Conservation (phyloP, 1,140 invertebrate genomes). For the Ptiloglossa arizonensis region DNA sequence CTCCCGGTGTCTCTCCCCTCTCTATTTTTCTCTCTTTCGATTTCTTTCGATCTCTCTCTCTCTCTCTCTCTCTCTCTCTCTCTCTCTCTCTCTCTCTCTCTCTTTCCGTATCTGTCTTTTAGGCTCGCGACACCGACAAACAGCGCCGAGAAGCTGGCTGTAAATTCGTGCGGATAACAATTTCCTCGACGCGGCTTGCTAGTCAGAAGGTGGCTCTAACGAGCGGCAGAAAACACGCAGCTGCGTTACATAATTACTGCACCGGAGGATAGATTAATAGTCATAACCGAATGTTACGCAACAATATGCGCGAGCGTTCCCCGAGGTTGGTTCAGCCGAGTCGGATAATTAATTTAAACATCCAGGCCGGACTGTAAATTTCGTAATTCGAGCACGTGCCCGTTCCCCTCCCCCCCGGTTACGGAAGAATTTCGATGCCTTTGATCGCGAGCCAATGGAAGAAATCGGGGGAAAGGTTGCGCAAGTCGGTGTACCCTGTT, state of each 20-base stretch:
- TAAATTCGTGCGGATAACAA: slow-evolving; percentile 57
- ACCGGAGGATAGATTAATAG: slow-evolving; percentile 64
- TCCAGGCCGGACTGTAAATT: slow-evolving; percentile 19
- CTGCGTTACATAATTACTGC: slow-evolving; percentile 64
- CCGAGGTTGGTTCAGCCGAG: slow-evolving; percentile 28
- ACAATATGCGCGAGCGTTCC: slow-evolving; percentile 48
- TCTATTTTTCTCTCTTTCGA: no score
- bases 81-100: neutral
- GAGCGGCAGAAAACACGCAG: slow-evolving; percentile 53
- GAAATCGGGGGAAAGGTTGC: neutral
- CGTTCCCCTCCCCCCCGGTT: neutral
- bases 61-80: no score
- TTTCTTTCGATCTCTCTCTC: no score
- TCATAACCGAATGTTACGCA: slow-evolving; percentile 60
- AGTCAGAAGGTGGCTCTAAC: slow-evolving; percentile 56
- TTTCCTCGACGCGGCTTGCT: slow-evolving; percentile 27
- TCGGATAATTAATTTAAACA: slow-evolving; percentile 42
- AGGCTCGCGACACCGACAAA: slow-evolving; percentile 3
- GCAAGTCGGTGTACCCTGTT: no score
- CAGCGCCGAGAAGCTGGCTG: slow-evolving; percentile 9
- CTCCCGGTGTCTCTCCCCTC: no score
- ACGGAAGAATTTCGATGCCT: neutral
- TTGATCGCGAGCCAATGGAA: neutral
- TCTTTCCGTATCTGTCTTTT: no score
- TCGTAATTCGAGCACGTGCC: slow-evolving; percentile 14